These are phyloP conservation scores for Perodicticus potto DNA, from an alignment of 2,797 vertebrate species.

Conservation along the genomic window DNA sequence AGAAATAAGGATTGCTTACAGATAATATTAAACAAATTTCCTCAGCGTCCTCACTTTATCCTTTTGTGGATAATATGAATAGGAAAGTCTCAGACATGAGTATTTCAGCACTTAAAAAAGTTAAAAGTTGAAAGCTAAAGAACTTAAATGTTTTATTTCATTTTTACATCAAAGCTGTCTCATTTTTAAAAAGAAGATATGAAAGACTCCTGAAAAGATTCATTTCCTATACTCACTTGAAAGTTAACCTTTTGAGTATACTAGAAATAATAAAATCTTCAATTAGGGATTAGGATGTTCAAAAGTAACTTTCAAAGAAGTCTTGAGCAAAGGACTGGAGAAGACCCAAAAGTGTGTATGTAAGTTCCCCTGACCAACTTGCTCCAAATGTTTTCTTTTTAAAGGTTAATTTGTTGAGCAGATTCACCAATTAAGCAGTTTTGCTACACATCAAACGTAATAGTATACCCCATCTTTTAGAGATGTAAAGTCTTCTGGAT, in stretches of 20 bases:
- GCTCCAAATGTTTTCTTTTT: not conserved
- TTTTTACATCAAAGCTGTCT: not conserved
- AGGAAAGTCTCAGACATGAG: not conserved
- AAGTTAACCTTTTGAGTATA: not conserved
- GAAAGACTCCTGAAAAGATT: not conserved
- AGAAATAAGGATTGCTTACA: rapidly evolving
- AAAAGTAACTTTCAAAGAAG: not conserved
- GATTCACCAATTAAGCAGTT: not conserved
- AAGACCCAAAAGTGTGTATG: not conserved
- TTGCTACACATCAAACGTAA: not conserved
- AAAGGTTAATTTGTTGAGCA: not conserved
- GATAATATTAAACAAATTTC: not conserved
- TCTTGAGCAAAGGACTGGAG: not conserved
- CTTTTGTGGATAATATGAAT: not conserved
- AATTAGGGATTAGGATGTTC: not conserved
- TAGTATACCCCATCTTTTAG: not conserved
- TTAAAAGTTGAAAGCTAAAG: not conserved
- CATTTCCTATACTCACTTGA: not conserved
- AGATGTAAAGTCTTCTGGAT: not conserved
- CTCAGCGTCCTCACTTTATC: not conserved
- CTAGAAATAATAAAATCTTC: not conserved
- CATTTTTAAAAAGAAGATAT: not conserved
- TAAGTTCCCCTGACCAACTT: too few relatives aligned
- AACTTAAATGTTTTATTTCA: not conserved
- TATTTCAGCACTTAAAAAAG: not conserved